These are phyloP conservation scores for Agriopis aurantiaria DNA, from an alignment of 2,888 invertebrate genomes.

Conservation along the genomic window DNA sequence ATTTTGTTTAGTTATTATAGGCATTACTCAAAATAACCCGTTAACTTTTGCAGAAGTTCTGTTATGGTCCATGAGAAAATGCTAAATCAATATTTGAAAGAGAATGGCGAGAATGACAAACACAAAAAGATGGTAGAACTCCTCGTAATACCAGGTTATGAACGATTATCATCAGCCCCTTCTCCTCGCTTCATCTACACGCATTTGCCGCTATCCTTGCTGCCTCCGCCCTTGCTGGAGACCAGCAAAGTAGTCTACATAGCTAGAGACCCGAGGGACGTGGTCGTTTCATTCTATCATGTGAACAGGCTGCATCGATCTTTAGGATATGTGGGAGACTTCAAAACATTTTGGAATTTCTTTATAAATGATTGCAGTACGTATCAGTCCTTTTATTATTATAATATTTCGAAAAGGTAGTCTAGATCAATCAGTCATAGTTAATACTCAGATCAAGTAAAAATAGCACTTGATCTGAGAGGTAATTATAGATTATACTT, in stretches of 20 bases:
- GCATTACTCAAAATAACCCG: too few relatives aligned
- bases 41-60: too few relatives aligned
- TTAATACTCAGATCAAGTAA: too few relatives aligned
- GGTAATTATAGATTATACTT: too few relatives aligned
- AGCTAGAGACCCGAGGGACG: constrained; percentile 93
- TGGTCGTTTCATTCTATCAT: constrained; percentile 91
- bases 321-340: background rate
- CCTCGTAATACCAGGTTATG: background rate
- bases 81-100: too few relatives aligned
- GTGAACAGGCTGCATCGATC: constrained; percentile 71
- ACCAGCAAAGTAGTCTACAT: constrained; percentile 88
- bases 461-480: too few relatives aligned
- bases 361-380: constrained; percentile 78
- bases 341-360: constrained; percentile 87
- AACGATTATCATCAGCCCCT: constrained; percentile 25
- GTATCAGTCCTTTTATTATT: too few relatives aligned
- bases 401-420: too few relatives aligned
- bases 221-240: background rate
- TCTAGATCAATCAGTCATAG: too few relatives aligned
- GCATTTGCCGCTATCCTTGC: background rate
- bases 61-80: too few relatives aligned
- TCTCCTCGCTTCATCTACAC: constrained; percentile 81
- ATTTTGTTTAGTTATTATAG: too few relatives aligned
- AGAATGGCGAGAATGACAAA: background rate
- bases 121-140: background rate